Evolutionary conservation across 2,113 vertebrate genomes (phyloP).

Genomic region (Pseudorhombus dupliciocellatus): DNA sequence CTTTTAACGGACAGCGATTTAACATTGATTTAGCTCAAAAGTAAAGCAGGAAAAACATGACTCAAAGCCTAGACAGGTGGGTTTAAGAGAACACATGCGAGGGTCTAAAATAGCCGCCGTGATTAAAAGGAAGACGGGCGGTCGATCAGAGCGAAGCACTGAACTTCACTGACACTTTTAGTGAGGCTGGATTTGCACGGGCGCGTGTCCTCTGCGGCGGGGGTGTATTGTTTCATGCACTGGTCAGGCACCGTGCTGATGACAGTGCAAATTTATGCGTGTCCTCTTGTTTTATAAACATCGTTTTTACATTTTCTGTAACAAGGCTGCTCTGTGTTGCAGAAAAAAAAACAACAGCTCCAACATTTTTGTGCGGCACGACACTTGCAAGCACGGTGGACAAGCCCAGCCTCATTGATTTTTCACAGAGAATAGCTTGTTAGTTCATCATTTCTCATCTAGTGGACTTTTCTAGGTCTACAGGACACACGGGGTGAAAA

Average conservation of each 20-base stretch:
- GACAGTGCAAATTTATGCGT: not conserved
- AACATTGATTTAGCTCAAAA: constrained; percentile 25
- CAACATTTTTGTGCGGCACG: not conserved
- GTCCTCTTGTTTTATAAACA: too few species aligned
- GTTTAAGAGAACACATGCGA: constrained; percentile 22
- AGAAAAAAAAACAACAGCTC: not conserved
- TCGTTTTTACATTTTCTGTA: too few species aligned
- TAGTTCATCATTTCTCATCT: not conserved
- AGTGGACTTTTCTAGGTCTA: not conserved
- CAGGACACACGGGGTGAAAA: not conserved
- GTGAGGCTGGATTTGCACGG: not conserved
- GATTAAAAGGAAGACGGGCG: constrained; percentile 3
- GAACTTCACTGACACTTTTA: not conserved
- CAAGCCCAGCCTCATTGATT: not conserved
- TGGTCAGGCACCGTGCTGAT: not conserved
- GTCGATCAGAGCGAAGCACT: not conserved
- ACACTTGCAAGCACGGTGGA: not conserved
- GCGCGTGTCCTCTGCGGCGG: not conserved
- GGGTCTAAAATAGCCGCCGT: constrained; percentile 8
- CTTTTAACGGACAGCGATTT: constrained; percentile 35
- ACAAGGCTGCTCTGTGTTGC: not conserved
- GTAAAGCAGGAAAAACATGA: constrained; percentile 7
- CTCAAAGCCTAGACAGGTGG: constrained; percentile 16
- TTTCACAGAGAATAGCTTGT: too few species aligned
- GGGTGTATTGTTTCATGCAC: not conserved